These are phyloP conservation scores for Oreochromis mossambicus DNA, from an alignment of 2,797 vertebrate species.

Conservation along the genomic window DNA sequence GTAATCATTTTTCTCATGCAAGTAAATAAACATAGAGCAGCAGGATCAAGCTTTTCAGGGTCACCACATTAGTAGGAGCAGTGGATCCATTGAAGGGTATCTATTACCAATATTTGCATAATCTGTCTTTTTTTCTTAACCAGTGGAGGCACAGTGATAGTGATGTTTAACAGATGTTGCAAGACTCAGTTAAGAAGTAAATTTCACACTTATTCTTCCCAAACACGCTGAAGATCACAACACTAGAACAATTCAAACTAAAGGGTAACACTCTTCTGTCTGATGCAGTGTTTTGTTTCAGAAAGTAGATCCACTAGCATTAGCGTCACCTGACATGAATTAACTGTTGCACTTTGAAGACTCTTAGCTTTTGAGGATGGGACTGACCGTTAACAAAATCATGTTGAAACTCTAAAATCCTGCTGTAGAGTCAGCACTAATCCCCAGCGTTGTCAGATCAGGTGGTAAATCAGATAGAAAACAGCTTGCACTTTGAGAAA, in stretches of 20 bases:
- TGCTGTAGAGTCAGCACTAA: constrained; percentile 3
- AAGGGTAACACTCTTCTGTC: neutral
- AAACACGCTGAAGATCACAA: constrained; percentile 36
- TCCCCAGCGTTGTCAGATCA: neutral
- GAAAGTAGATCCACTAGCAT: constrained; percentile 3
- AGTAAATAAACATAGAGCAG: constrained; percentile 15
- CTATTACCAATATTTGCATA: constrained; percentile 30
- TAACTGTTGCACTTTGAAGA: constrained; percentile 15
- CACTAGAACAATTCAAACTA: constrained; percentile 19
- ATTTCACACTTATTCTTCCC: constrained; percentile 21
- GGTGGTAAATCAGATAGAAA: neutral
- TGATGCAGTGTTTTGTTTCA: constrained; percentile 13
- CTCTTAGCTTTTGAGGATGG: neutral
- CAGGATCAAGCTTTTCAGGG: constrained; percentile 15
- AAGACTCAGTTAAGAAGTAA: neutral
- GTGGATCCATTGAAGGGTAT: constrained; percentile 48
- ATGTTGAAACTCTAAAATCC: neutral
- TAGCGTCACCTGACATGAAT: neutral
- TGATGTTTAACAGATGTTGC: constrained; percentile 35
- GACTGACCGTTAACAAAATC: constrained; percentile 5
- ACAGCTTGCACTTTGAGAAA: constrained; percentile 10
- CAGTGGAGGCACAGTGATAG: constrained; percentile 42
- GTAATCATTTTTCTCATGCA: constrained; percentile 20
- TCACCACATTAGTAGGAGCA: constrained; percentile 1
- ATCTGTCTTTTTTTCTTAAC: constrained; percentile 42